These are phyloP conservation scores for Archilochus colubris DNA, from an alignment of 2,113 vertebrate genomes.

Conservation along the genomic window DNA sequence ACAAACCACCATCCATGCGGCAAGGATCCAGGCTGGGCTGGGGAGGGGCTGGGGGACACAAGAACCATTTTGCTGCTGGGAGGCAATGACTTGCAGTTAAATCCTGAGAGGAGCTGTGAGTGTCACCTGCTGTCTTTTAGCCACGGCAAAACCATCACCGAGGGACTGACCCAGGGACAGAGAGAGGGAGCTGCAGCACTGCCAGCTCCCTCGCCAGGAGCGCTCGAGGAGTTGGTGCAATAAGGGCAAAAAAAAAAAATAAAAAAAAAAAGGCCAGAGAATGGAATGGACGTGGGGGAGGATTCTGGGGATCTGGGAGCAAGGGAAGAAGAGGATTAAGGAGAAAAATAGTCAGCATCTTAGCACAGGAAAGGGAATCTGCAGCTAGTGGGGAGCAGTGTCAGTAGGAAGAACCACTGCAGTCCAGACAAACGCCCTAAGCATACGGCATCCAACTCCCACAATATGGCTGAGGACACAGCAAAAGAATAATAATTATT, in stretches of 20 bases:
- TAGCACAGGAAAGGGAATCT: not conserved
- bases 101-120: not conserved
- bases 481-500: not conserved
- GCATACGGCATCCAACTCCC: not conserved
- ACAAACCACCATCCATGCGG: not conserved
- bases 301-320: not conserved
- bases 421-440: not conserved
- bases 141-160: not conserved
- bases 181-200: not conserved
- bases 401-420: not conserved
- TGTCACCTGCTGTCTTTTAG: not conserved
- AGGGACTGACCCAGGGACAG: accelerated
- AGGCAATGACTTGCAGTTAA: constrained; percentile 15
- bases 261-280: not conserved
- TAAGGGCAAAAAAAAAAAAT: not conserved
- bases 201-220: not conserved
- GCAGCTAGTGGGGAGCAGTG: not conserved
- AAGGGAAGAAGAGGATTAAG: not conserved
- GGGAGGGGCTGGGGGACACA: not conserved
- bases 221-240: not conserved
- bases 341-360: not conserved
- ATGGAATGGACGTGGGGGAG: accelerated
- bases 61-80: not conserved
- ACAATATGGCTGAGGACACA: constrained; percentile 43
- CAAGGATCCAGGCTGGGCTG: not conserved